Evolutionary conservation across 1,140 invertebrate genomes (phyloP).

Genomic region (Idris sp.): DNA sequence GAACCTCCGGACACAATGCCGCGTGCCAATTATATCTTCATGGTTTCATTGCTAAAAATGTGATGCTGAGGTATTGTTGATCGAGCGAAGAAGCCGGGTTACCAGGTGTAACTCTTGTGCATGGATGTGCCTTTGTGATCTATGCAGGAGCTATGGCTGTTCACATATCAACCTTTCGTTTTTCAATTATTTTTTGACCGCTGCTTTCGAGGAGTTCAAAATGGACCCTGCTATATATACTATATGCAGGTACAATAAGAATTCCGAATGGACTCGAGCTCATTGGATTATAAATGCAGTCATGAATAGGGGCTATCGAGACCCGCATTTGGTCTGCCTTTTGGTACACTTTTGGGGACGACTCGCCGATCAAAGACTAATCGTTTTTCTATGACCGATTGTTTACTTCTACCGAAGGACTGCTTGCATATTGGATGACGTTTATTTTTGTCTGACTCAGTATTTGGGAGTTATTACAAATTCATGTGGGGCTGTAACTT

Average conservation of each 20-base stretch:
- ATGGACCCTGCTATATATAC: too few relatives aligned
- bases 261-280: conserved; percentile 19
- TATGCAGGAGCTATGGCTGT: too few relatives aligned
- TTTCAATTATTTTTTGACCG: too few relatives aligned
- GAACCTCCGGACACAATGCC: conserved; percentile 14
- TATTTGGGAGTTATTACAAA: too few relatives aligned
- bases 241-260: conserved; percentile 28
- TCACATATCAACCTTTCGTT: too few relatives aligned
- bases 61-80: conserved; percentile 6
- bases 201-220: too few relatives aligned
- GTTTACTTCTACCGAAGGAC: too few relatives aligned
- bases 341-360: too few relatives aligned
- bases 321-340: conserved; percentile 11
- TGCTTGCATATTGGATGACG: too few relatives aligned
- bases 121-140: conserved; percentile 6
- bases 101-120: conserved; percentile 65
- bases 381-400: conserved; percentile 28
- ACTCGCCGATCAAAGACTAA: conserved; percentile 24
- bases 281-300: conserved; percentile 47
- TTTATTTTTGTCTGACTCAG: too few relatives aligned
- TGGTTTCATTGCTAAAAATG: conserved; percentile 42
- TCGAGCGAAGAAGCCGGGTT: too few relatives aligned
- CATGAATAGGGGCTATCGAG: conserved; percentile 29
- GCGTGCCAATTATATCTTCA: conserved; percentile 71
- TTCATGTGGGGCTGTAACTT: too few relatives aligned